Evolutionary conservation across 2,888 invertebrate genomes (phyloP).

Genomic region (Entomobrya multifasciata): DNA sequence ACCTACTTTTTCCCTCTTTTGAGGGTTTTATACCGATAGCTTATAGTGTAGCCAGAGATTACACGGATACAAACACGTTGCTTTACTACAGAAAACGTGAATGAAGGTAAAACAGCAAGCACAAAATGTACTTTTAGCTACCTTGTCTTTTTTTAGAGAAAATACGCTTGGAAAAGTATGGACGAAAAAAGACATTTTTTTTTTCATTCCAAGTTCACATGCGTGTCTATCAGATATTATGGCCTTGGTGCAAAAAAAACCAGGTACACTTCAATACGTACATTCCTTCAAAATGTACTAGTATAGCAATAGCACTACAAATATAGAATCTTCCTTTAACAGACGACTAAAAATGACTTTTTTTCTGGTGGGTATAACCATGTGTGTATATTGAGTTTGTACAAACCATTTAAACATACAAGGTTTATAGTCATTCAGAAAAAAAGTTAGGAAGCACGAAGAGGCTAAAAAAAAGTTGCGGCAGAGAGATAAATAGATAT

Average conservation of each 20-base stretch:
- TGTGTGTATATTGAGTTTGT: background rate
- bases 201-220: slow-evolving; percentile 28
- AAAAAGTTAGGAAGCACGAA: no score
- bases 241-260: background rate
- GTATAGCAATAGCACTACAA: background rate
- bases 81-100: background rate
- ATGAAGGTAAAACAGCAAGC: no score
- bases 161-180: no score
- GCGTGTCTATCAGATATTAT: slow-evolving; percentile 39
- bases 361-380: background rate
- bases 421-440: slow-evolving; percentile 4
- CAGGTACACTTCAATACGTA: background rate
- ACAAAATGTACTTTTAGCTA: no score
- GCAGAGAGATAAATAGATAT: background rate
- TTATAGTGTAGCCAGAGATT: background rate
- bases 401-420: slow-evolving; percentile 1
- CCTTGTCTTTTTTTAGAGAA: no score
- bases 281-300: no score
- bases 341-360: slow-evolving; percentile 15
- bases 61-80: background rate
- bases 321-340: slow-evolving; percentile 31
- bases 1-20: background rate
- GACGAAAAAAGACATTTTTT: background rate
- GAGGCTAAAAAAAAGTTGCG: background rate
- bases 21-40: background rate